phyloP scores from a whole-genome alignment of 2,797 vertebrate species.

The Spinus olivaceus region DNA sequence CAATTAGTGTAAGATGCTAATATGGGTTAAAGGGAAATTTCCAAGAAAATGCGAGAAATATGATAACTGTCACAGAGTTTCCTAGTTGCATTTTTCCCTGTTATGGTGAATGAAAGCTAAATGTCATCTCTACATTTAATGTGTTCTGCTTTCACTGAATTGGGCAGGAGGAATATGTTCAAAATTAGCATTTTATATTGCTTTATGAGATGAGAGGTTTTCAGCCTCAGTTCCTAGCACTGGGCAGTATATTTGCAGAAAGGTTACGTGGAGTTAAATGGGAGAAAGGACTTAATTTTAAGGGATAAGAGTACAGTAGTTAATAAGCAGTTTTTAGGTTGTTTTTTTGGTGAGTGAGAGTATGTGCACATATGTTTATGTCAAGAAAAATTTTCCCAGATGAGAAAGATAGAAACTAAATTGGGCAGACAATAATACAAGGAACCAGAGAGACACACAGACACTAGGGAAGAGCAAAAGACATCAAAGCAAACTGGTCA shows the following conservation, averaged over 20 bases:
- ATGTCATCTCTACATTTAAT: constrained; percentile 48
- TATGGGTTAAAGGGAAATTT: constrained; percentile 49
- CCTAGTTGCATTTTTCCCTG: constrained; percentile 53
- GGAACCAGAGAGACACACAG: not conserved
- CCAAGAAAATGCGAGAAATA: constrained; percentile 65
- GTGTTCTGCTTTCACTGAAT: constrained; percentile 43
- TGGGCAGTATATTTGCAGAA: not conserved
- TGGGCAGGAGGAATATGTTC: not conserved
- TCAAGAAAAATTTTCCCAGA: not conserved
- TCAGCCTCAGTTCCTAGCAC: not conserved
- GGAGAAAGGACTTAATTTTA: not conserved
- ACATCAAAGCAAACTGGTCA: not conserved
- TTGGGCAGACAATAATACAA: not conserved
- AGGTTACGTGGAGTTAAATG: not conserved
- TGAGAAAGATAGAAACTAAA: not conserved
- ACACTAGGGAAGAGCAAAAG: not conserved
- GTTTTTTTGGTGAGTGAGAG: not conserved
- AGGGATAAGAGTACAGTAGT: not conserved
- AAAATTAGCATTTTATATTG: constrained; percentile 5
- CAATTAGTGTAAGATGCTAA: constrained; percentile 70
- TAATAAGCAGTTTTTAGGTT: not conserved
- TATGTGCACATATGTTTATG: not conserved
- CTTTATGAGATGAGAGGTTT: not conserved
- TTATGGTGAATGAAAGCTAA: constrained; percentile 65
- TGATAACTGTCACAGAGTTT: constrained; percentile 43